Evolutionary conservation across 2,113 vertebrate genomes (phyloP), one percentile per base, ranked within the genome.

Genomic region (Phodopus roborovskii): DNA sequence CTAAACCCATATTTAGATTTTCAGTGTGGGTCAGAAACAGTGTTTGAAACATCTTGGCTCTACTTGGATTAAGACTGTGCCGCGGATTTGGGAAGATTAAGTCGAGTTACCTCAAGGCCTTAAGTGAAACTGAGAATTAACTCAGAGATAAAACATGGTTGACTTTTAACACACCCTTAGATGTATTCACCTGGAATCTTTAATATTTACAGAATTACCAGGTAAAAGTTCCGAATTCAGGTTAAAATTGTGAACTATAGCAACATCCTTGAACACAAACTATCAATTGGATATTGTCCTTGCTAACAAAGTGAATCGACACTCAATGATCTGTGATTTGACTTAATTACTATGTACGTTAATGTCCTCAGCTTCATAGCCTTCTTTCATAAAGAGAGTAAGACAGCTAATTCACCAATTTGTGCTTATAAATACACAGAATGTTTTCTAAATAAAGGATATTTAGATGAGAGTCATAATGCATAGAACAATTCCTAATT

Each of bases 371-470:
- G n/a, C 22, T 86, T 82, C 3, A 79, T 75, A 36, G 26, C 22
- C 60, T 62, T 39, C 26, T 93, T 94, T 94, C 94, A 4, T 82
- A 70, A 96, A 88, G 79, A 26, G 28, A 90, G 8, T 9, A 19
- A 90, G 48, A 30, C 74, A 79, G 73, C 84, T 86, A 73, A 66
- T 90, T 96, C 75, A 85, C n/a, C 39, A n/a, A 88, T 89, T 92
- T 73, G 1, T 85, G 48, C 17, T 88, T 96, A 60, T 39, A 53
- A 50, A 88, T 81, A 89, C 20, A 90, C 24, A 85, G 28, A 48
- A 36, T 7, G 11, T 77, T 94, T 96, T 85, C 74, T 92, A 85
- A 88, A 82, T 77, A 96, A 95, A 91, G 36, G 22, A 92, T 60
- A 53, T 42, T 85, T 93, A 88, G 39, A 90, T 85, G n/a, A 56